Evolutionary conservation across 2,113 vertebrate species (phyloP), one percentile per base, ranked within the genome.

Genomic region (Hippoglossus stenolepis): DNA sequence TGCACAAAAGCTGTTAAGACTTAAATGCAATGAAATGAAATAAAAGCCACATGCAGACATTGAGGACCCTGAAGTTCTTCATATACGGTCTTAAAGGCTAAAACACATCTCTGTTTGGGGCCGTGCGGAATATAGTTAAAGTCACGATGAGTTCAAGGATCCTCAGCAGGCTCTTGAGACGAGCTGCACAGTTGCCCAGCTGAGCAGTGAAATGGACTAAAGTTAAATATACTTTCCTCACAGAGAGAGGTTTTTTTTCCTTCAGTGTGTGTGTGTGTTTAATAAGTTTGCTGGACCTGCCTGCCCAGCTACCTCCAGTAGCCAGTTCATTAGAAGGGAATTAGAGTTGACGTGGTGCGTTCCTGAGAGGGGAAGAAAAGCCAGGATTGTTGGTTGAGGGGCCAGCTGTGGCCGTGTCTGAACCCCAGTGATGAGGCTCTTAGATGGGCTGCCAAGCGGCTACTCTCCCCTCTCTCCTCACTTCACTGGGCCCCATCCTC

Each of bases 321-420:
- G 89, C 91, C 80, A 89, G 88, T 92, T 94, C 93, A 94, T 94
- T 92, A 92, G 91, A 93, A 91, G 79, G 89, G 93, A 90, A 92
- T 92, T 92, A 93, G 78, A 83, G 75, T 77, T 86, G 91, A 89
- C 74, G 83, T 62, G 26, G 81, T 70, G 84, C 59, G 86, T 88
- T 92, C 87, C 87, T 80, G 79, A 82, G 84, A 80, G 79, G 65
- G 80, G 70, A 87, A 90, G 87, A 88, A 91, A 90, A 89, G 81
- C 72, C 53, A 35, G 88, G 86, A 86, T 90, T 88, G 92, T 90
- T 85, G 84, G 84, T 63, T 40, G 73, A 86, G 86, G 68, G 85
- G 79, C 89, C 90, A 93, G 90, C 89, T 93, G 91, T 90, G 90
- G 91, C 80, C 47, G 0, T 1, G 77, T 88, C 75, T 85, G 87